These are phyloP conservation scores for Patella depressa DNA, from an alignment of 2,888 invertebrate species.

Conservation along the genomic window DNA sequence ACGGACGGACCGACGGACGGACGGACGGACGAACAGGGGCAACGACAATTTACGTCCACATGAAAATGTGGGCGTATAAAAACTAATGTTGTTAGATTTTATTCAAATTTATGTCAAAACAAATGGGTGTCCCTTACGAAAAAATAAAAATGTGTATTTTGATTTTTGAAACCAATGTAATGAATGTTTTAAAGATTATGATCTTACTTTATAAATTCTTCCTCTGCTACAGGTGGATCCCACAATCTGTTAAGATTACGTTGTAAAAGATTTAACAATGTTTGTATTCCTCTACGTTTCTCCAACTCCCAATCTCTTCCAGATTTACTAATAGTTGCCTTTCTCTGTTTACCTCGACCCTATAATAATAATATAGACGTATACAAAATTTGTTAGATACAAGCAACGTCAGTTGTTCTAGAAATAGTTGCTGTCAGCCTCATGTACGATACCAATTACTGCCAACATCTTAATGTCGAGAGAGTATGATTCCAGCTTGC, in stretches of 20 bases:
- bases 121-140: not conserved
- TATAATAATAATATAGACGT: constrained; percentile 21
- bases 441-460: too few relatives aligned
- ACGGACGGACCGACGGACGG: too few relatives aligned
- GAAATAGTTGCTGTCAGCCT: too few relatives aligned
- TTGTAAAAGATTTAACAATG: constrained; percentile 79
- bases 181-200: not conserved
- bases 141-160: too few relatives aligned
- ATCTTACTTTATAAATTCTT: constrained; percentile 84
- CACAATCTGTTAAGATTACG: constrained; percentile 82
- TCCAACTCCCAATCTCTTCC: constrained; percentile 79
- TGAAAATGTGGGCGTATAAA: too few relatives aligned
- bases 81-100: not conserved
- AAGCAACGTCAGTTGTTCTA: too few relatives aligned
- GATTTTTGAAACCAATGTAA: too few relatives aligned
- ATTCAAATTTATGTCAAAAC: not conserved
- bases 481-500: too few relatives aligned
- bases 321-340: constrained; percentile 34
- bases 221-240: constrained; percentile 87
- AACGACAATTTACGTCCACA: too few relatives aligned
- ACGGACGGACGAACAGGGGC: too few relatives aligned
- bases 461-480: too few relatives aligned
- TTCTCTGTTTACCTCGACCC: constrained; percentile 50
- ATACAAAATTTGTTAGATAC: too few relatives aligned
- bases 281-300: constrained; percentile 78